phyloP scores from a whole-genome alignment of 2,888 invertebrate species.

The Agrochola litura region DNA sequence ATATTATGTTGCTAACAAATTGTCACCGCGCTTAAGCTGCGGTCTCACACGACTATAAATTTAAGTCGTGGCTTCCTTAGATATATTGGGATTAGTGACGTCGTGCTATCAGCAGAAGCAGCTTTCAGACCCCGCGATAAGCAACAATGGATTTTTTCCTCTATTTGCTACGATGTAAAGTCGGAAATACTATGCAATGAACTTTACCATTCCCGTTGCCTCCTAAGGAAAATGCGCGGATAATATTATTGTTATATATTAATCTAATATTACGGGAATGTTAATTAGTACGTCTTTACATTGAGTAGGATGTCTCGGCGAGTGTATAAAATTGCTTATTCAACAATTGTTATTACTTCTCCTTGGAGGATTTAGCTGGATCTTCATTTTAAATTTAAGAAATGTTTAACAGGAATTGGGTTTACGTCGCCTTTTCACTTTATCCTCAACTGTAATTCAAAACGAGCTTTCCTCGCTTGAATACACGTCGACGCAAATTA shows the following conservation, averaged over 20 bases:
- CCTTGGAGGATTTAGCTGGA: constrained; percentile 51
- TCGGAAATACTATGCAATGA: constrained; percentile 34
- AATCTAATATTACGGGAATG: constrained; percentile 55
- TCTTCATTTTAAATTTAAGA: constrained; percentile 60
- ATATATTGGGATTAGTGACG: constrained; percentile 75
- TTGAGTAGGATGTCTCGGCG: constrained; percentile 46
- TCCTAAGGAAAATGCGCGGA: constrained; percentile 52
- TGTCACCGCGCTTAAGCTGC: constrained; percentile 67
- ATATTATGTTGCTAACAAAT: constrained; percentile 71
- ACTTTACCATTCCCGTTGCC: constrained; percentile 22
- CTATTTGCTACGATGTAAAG: constrained; percentile 51
- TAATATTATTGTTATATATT: constrained; percentile 58
- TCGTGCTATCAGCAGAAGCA: constrained; percentile 68
- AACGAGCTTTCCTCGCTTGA: constrained; percentile 27
- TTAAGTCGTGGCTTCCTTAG: constrained; percentile 70
- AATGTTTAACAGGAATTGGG: constrained; percentile 61
- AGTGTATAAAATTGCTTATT: constrained; percentile 60
- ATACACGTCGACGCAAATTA: constrained; percentile 48
- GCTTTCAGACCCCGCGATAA: constrained; percentile 53
- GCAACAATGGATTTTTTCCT: constrained; percentile 48
- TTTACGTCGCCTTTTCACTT: constrained; percentile 54
- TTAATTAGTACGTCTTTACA: constrained; percentile 56
- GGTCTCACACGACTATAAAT: constrained; percentile 74
- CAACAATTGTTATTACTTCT: constrained; percentile 59
- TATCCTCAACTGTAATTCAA: constrained; percentile 50